These are phyloP conservation scores for Unio delphinus DNA, from an alignment of 2,888 invertebrate species.

Conservation along the genomic window DNA sequence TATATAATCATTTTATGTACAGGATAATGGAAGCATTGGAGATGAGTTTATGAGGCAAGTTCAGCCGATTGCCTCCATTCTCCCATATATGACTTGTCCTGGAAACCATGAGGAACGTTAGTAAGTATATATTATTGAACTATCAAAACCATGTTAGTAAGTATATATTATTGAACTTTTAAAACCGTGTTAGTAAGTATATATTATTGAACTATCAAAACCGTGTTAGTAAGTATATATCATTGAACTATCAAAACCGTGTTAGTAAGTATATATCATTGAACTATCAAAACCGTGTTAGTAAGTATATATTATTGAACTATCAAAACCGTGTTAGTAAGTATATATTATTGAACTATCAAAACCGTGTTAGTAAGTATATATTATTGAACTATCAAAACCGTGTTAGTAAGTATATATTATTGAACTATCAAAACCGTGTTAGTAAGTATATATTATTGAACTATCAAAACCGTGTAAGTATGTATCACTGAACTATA, in stretches of 20 bases:
- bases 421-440: no score
- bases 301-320: no score
- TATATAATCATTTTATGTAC: not conserved
- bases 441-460: no score
- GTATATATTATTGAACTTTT: constrained; percentile 9
- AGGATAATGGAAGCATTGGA: constrained; percentile 54
- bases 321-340: no score
- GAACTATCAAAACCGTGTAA: no score
- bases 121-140: constrained; percentile 36
- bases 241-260: not conserved
- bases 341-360: no score
- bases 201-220: not conserved
- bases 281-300: no score
- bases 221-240: constrained; percentile 43
- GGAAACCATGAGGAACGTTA: constrained; percentile 58
- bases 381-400: no score
- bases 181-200: constrained; percentile 1
- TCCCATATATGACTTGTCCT: constrained; percentile 65
- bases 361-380: no score
- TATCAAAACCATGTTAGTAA: constrained; percentile 34
- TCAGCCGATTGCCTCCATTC: constrained; percentile 46
- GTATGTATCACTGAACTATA: no score
- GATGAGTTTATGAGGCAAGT: constrained; percentile 55
- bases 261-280: not conserved
- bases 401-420: no score